Evolutionary conservation across 2,888 invertebrate genomes (phyloP), one percentile per base, ranked within the genome.

Genomic region (Mimumesa dahlbomi): DNA sequence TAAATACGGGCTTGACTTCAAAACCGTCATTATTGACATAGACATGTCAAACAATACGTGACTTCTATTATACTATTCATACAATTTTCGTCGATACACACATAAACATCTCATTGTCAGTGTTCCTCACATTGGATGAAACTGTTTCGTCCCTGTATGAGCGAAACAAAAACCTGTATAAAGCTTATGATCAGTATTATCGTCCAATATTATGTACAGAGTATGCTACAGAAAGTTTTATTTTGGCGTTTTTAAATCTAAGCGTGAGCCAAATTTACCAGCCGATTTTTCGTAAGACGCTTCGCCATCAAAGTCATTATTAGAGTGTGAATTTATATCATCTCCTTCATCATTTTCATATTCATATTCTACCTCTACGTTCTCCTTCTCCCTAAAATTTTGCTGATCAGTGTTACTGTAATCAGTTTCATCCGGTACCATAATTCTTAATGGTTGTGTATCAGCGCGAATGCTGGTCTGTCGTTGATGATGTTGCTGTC

Each of bases 351-450:
- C 83, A 42, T 63, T 83, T 36, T 87, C 88, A 31, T 88, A 87
- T 9, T 85, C 82, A 16, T 82, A 78, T 2, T 83, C 79, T 0
- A 59, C 14, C 7, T 80, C 61, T 1, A 13, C 18, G 18, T 63
- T 57, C 3, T 73, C 73, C 13, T 65, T 76, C 49, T 45, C 71
- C 6, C 73, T 79, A 2, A 82, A 62, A 4, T 78, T 79, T 0
- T 82, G 82, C 21, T 81, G 65, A 38, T 89, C 86, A 34, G 86
- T 82, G 13, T 87, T 88, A 40, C 79, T 70, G 79, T 90, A 80
- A 22, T 90, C 90, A 13, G 89, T 90, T 0, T 79, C 72, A 42
- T 91, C 91, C 0, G 91, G 91, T 11, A 91, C 90, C 79, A 91
- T 90, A 67, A 91, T 91, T 68, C 91, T 88, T 48, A 91, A 70